Evolutionary conservation across 2,113 vertebrate genomes (phyloP).

Genomic region (Aleadryas rufinucha): DNA sequence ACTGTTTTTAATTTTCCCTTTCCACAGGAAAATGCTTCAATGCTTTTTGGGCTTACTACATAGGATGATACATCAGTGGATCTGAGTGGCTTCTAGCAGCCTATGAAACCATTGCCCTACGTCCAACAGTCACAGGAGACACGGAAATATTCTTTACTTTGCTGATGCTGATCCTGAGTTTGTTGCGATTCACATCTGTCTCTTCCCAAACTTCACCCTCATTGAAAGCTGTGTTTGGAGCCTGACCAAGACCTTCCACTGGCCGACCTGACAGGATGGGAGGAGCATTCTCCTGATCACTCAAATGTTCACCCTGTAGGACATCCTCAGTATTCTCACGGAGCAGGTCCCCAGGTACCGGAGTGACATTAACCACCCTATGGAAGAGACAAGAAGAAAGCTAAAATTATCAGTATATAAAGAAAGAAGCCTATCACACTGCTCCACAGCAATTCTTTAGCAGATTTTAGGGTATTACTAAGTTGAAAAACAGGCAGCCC

Average conservation of each 20-base stretch:
- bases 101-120: neutral
- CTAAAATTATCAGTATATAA: neutral
- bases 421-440: neutral
- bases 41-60: neutral
- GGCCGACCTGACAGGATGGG: constrained; percentile 79
- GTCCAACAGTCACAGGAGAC: neutral
- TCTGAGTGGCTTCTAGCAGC: neutral
- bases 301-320: constrained; percentile 94
- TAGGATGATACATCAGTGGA: neutral
- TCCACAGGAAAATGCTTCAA: neutral
- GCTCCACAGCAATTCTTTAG: neutral
- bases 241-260: constrained; percentile 67
- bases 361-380: constrained; percentile 90
- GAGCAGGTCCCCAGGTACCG: constrained; percentile 87
- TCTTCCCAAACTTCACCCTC: constrained; percentile 93
- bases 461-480: neutral
- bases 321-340: constrained; percentile 97
- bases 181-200: constrained; percentile 97
- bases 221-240: constrained; percentile 69
- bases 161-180: constrained; percentile 97
- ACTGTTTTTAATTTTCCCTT: neutral
- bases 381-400: neutral
- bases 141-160: constrained; percentile 79
- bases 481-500: neutral
- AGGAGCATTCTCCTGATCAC: constrained; percentile 97